Evolutionary conservation across 2,888 invertebrate species (phyloP).

Genomic region (Pollenia labialis): DNA sequence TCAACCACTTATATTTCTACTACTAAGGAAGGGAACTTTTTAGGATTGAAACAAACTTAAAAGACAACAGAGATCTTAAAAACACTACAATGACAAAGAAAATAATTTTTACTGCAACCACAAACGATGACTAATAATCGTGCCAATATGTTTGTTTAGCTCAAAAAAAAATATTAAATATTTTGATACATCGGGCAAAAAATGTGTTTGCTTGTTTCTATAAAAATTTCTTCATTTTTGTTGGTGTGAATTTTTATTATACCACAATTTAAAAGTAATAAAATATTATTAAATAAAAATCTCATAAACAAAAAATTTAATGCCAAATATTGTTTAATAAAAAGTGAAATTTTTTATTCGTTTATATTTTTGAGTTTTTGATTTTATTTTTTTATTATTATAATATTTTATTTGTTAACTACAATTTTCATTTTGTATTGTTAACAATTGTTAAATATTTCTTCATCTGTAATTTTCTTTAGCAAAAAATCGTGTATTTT

Average conservation of each 20-base stretch:
- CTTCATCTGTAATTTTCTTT: conserved; percentile 59
- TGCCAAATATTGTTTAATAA: conserved; percentile 67
- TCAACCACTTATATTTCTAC: neutral
- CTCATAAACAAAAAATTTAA: conserved; percentile 66
- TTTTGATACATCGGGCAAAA: conserved; percentile 54
- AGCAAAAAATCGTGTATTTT: conserved; percentile 62
- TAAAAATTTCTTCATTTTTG: conserved; percentile 29
- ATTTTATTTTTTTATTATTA: conserved; percentile 4
- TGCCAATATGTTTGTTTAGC: conserved; percentile 40
- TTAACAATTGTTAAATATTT: conserved; percentile 64
- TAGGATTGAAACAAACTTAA: neutral
- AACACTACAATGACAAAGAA: conserved; percentile 32
- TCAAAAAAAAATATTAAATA: conserved; percentile 39
- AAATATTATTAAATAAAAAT: conserved; percentile 72
- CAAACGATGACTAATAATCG: conserved; percentile 68
- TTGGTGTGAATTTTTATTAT: conserved; percentile 58
- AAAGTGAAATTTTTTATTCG: conserved; percentile 66
- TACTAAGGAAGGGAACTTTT: conserved; percentile 26
- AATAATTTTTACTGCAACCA: conserved; percentile 40
- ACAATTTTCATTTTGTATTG: conserved; percentile 50
- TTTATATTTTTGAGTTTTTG: conserved; percentile 32
- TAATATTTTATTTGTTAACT: neutral
- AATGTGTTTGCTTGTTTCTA: neutral
- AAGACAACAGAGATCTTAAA: conserved; percentile 26
- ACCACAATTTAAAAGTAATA: conserved; percentile 62